A percentile compares a stretch with the other conserved stretches of the same genome.
Evolutionary conservation across 1,140 invertebrate species (phyloP).

Genomic region (Dreissena polymorpha): DNA sequence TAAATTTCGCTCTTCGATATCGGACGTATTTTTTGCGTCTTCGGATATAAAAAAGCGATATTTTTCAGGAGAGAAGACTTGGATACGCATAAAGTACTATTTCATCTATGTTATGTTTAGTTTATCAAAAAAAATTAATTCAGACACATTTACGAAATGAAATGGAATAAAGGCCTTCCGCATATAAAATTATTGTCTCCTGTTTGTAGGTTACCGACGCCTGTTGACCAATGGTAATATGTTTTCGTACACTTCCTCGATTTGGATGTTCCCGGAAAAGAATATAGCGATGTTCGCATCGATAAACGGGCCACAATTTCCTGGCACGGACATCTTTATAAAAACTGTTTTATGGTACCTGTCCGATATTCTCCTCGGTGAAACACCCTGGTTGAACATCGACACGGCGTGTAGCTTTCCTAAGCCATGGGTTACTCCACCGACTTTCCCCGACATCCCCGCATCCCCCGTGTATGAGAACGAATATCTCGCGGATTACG

Average conservation of each 20-base stretch:
- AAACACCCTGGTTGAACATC: conserved; percentile 28
- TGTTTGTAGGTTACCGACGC: conserved; percentile 5
- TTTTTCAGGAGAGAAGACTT: too few species aligned
- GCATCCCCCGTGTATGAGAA: background rate
- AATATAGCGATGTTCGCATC: conserved; percentile 27
- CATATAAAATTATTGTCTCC: too few species aligned
- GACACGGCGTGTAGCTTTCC: conserved; percentile 27
- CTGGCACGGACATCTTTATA: background rate
- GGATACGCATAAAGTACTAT: too few species aligned
- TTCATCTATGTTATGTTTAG: too few species aligned
- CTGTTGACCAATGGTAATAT: conserved; percentile 33
- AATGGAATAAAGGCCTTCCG: too few species aligned
- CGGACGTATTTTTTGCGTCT: too few species aligned
- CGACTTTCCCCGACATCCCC: too few species aligned
- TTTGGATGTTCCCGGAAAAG: conserved; percentile 40
- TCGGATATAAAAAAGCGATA: too few species aligned
- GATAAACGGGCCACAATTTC: conserved; percentile 25
- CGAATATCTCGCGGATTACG: conserved; percentile 13
- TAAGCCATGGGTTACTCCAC: background rate
- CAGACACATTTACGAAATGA: too few species aligned
- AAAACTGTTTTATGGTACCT: conserved; percentile 32
- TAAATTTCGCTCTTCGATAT: too few species aligned
- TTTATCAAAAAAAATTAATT: too few species aligned
- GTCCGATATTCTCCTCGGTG: conserved; percentile 33
- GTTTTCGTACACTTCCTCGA: conserved; percentile 29